Conservation (phyloP, 1,140 invertebrate genomes). For the Sarcophaga bullata region DNA sequence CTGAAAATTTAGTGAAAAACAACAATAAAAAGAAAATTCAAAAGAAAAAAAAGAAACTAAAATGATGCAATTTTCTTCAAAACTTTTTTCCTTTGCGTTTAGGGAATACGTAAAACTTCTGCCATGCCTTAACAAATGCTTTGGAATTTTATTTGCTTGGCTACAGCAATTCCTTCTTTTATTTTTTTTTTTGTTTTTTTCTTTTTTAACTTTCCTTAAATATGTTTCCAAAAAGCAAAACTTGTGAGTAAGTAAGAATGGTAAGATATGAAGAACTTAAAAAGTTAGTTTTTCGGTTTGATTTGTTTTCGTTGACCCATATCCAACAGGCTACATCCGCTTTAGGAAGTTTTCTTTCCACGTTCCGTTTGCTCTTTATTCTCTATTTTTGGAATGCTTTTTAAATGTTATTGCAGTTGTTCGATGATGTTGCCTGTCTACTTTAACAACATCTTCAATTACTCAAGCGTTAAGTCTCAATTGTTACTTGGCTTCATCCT, state of each 20-base stretch:
- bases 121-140: no score
- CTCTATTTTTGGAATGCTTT: not conserved
- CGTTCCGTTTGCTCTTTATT: not conserved
- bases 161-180: no score
- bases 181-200: no score
- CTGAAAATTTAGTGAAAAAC: not conserved
- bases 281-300: constrained; percentile 6
- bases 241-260: not conserved
- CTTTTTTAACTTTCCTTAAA: no score
- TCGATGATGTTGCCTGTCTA: constrained; percentile 31
- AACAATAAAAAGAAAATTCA: not conserved
- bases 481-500: constrained; percentile 8
- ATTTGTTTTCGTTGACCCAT: constrained; percentile 35
- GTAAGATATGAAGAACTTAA: not conserved
- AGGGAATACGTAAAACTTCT: no score
- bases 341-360: not conserved
- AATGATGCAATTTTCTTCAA: constrained; percentile 33
- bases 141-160: no score
- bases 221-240: not conserved
- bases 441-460: constrained; percentile 36
- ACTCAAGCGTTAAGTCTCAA: constrained; percentile 41
- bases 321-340: constrained; percentile 27
- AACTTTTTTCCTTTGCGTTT: not conserved
- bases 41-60: constrained; percentile 14
- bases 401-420: not conserved